A percentile compares a stretch with the other conserved stretches of the same genome.
phyloP scores from a whole-genome alignment of 2,113 vertebrate genomes.

The Eulemur rufifrons region DNA sequence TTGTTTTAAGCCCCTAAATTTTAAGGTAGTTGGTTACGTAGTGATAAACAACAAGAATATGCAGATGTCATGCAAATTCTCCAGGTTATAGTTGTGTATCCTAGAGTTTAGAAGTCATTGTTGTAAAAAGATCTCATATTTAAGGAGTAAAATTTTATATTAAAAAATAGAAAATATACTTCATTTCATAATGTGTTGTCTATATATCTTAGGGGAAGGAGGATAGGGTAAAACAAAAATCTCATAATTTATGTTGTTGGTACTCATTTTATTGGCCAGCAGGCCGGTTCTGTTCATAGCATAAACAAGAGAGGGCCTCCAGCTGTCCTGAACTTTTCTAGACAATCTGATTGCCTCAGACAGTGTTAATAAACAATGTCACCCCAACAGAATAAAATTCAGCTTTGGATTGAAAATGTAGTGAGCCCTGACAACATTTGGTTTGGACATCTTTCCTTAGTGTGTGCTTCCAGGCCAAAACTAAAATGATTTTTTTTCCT shows the following conservation, averaged over 20 bases:
- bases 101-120: background rate
- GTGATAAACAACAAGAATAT: background rate
- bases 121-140: slow-evolving; percentile 40
- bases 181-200: slow-evolving; percentile 29
- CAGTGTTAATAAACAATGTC: slow-evolving; percentile 74
- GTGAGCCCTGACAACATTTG: slow-evolving; percentile 72
- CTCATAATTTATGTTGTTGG: slow-evolving; percentile 29
- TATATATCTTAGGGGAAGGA: slow-evolving; percentile 7
- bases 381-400: slow-evolving; percentile 60
- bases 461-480: slow-evolving; percentile 67
- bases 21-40: background rate
- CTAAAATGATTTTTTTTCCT: slow-evolving; percentile 46
- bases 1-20: background rate
- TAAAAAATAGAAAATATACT: slow-evolving; percentile 37
- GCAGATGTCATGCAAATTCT: background rate
- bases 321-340: slow-evolving; percentile 55
- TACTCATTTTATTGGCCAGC: slow-evolving; percentile 22
- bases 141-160: slow-evolving; percentile 56
- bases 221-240: slow-evolving; percentile 52
- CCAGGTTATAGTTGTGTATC: background rate
- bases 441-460: slow-evolving; percentile 71
- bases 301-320: slow-evolving; percentile 42
- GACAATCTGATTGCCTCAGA: slow-evolving; percentile 61
- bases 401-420: slow-evolving; percentile 66
- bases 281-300: slow-evolving; percentile 41